Base-by-base conservation (phyloP, 1,140 invertebrate genomes). In the Nautilus pompilius region DNA sequence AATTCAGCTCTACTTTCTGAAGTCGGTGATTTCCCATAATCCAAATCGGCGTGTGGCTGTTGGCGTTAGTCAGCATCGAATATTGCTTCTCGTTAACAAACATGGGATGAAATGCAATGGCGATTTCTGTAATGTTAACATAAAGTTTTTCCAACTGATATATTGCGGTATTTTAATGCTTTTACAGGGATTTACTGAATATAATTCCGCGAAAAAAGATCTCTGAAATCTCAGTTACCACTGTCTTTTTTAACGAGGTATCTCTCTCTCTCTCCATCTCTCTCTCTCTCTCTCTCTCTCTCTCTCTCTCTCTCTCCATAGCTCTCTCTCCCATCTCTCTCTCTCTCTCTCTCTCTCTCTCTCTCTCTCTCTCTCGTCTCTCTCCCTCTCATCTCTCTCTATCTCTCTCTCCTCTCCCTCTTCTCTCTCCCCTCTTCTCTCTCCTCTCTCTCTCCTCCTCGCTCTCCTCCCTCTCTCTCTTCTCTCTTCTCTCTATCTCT, bases 221-320 rank as follows among this genome's bases (percentile, higher is more conserved):
- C n/a, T n/a, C n/a, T n/a, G n/a, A n/a, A n/a, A n/a, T n/a, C n/a
- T n/a, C n/a, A n/a, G n/a, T n/a, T n/a, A n/a, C n/a, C 36, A 10
- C 36, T 41, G 8, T 41, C 36, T 41, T n/a, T 41, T n/a, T 41
- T 10, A 41, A 10, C n/a, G n/a, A 41, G 36, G 8, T 10, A 8
- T 41, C n/a, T 41, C 36, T n/a, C n/a, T 22, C 3, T 46, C 3
- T 46, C 45, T 46, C 13, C 45, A 46, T 13, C 24, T 46, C 45
- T 46, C 45, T 46, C 45, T 46, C 45, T 4, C 45, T 46, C 45
- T 46, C 45, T 46, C 45, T 46, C 45, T 46, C 45, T 46, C 45
- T 46, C 45, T 46, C 45, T 46, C 45, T 46, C 45, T 46, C 45
- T 46, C 45, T 46, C 45, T 46, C 45, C 24, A 17, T 46, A 17